Evolutionary conservation across 2,888 invertebrate genomes (phyloP).

Genomic region (Mythimna loreyi): DNA sequence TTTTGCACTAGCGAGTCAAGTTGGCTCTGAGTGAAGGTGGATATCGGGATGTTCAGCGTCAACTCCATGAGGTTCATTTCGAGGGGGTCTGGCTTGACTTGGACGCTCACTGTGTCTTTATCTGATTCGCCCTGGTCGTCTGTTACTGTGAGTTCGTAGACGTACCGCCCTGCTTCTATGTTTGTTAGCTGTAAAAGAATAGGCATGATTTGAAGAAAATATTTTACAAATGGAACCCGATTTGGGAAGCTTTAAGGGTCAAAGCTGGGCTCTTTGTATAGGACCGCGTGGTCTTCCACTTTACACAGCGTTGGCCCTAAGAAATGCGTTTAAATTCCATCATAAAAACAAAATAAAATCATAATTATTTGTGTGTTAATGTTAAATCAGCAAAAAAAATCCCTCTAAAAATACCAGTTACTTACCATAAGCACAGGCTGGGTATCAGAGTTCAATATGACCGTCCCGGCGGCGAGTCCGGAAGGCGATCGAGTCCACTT

Average conservation of each 20-base stretch:
- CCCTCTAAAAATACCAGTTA: not conserved
- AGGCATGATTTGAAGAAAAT: not conserved
- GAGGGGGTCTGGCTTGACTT: constrained; percentile 95
- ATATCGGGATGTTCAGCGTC: constrained; percentile 94
- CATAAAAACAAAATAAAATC: too few species aligned
- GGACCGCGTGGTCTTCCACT: too few species aligned
- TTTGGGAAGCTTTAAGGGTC: too few species aligned
- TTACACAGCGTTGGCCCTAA: too few species aligned
- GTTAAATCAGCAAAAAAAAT: too few species aligned
- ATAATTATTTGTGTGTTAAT: too few species aligned
- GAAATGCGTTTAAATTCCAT: too few species aligned
- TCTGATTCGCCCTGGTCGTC: constrained; percentile 97
- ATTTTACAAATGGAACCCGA: too few species aligned
- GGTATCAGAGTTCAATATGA: constrained; percentile 94
- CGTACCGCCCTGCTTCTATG: constrained; percentile 96
- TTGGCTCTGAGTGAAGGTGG: constrained; percentile 90
- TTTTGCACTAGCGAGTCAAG: constrained; percentile 95
- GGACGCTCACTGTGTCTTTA: constrained; percentile 95
- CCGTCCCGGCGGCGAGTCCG: constrained; percentile 95
- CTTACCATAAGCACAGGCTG: constrained; percentile 92
- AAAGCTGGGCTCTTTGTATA: too few species aligned
- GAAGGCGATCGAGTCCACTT: constrained; percentile 95
- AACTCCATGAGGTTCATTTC: constrained; percentile 95
- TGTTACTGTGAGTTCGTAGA: constrained; percentile 96
- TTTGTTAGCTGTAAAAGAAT: constrained; percentile 92